phyloP scores from a whole-genome alignment of 2,113 vertebrate species.

The Uria aalge region DNA sequence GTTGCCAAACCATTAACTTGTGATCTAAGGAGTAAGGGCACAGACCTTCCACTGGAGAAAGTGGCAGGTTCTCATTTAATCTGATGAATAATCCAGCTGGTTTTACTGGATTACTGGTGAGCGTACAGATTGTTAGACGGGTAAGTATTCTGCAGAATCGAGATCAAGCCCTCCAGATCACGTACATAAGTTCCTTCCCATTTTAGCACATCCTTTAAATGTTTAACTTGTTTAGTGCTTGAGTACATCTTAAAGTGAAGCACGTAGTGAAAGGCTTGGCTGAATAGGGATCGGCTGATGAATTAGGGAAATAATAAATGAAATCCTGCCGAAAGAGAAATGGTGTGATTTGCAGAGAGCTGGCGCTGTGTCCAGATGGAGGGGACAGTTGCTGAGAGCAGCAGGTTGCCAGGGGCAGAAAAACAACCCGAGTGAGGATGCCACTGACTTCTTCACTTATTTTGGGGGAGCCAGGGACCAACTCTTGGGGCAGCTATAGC shows the following conservation, averaged over 20 bases:
- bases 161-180: neutral
- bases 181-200: neutral
- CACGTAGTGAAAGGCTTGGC: neutral
- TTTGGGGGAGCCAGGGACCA: neutral
- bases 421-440: neutral
- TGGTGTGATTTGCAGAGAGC: neutral
- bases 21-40: neutral
- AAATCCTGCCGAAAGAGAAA: neutral
- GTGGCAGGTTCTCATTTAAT: neutral
- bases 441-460: neutral
- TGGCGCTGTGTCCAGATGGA: neutral
- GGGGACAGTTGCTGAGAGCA: neutral
- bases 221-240: neutral
- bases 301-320: neutral
- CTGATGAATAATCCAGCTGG: neutral
- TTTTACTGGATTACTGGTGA: neutral
- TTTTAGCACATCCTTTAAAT: neutral
- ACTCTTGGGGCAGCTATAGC: neutral
- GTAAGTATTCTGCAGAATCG: neutral
- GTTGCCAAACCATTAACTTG: neutral
- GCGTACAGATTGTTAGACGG: neutral
- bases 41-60: neutral
- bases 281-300: neutral
- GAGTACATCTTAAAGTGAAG: neutral
- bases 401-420: neutral